Evolutionary conservation across 2,797 vertebrate species (phyloP), one percentile per base, ranked within the genome.

Genomic region (Sternotherus odoratus): DNA sequence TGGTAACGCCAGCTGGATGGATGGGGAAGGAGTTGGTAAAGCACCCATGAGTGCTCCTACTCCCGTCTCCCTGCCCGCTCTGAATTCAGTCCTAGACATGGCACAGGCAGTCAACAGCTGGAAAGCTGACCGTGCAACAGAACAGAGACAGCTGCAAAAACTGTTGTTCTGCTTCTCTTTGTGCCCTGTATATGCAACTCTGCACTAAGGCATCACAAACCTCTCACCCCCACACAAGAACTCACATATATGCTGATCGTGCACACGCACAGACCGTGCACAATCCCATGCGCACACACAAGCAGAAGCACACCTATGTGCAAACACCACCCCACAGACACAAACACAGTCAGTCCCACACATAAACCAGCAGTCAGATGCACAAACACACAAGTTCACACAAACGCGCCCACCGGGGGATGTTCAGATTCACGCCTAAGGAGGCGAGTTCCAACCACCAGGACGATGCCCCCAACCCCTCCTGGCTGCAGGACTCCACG

Each of bases 1-100:
- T 94, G 97, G 97, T 90, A 98, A 98, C 97, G 77, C 84, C 81
- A 95, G 95, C 96, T 91, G 53, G 97, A 94, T 94, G 82, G 33
- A n/a, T 63, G 33, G 7, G 60, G 33, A 33, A 60, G 60, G 33
- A 19, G 16, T 30, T n/a, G 33, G 33, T 19, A 63, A 63, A 63
- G 21, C 12, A 48, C 75, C 5, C 24, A 43, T 33, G 39, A 11
- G 39, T 48, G 26, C 54, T 81, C 56, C 54, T 43, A 39, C 78
- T 54, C 51, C 51, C 36, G 7, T 46, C 54, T 57, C 17, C 24
- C 17, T 19, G 30, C 53, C 36, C 12, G 8, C 79, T 33, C 53
- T 15, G 7, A 63, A 63, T 63, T 63, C 60, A 63, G 15, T n/a
- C 60, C 60, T 63, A n/a, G 30, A 63, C 30, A n/a, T 5, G 16